phyloP scores from a whole-genome alignment of 1,140 invertebrate species.

The Glossosoma conforme region DNA sequence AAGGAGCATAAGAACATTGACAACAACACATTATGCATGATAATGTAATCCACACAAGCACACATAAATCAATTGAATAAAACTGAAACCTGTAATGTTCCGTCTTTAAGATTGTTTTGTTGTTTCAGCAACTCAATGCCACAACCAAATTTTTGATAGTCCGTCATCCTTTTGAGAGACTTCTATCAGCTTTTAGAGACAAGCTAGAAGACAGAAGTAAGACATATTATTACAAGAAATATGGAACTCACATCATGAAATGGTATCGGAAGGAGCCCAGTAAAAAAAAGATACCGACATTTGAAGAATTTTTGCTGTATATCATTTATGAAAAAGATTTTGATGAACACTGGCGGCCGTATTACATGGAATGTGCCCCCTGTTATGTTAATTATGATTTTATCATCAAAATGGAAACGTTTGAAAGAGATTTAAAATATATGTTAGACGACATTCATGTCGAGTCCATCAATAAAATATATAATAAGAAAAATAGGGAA shows the following conservation, averaged over 20 bases:
- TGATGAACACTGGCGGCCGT: constrained; percentile 50
- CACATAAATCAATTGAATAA: no score
- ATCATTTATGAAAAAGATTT: constrained; percentile 38
- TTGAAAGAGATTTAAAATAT: constrained; percentile 48
- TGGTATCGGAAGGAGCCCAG: constrained; percentile 35
- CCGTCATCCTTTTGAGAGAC: constrained; percentile 60
- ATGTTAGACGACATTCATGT: constrained; percentile 43
- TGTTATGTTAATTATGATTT: constrained; percentile 43
- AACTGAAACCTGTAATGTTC: no score
- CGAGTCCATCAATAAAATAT: not conserved
- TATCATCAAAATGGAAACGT: constrained; percentile 45
- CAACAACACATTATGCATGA: no score
- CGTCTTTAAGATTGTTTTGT: not conserved
- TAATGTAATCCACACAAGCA: no score
- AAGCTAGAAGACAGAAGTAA: constrained; percentile 53
- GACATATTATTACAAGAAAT: constrained; percentile 42
- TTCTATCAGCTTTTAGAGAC: constrained; percentile 61
- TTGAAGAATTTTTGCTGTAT: constrained; percentile 56
- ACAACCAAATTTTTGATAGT: constrained; percentile 46
- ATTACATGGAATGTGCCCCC: constrained; percentile 41
- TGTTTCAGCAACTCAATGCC: constrained; percentile 14
- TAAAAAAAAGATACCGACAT: constrained; percentile 39
- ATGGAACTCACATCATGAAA: constrained; percentile 38
- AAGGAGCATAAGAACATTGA: no score
- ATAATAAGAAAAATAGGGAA: constrained; percentile 14